Evolutionary conservation across 1,140 invertebrate species (phyloP), one percentile per base, ranked within the genome.

Genomic region (Campoletis sonorensis): DNA sequence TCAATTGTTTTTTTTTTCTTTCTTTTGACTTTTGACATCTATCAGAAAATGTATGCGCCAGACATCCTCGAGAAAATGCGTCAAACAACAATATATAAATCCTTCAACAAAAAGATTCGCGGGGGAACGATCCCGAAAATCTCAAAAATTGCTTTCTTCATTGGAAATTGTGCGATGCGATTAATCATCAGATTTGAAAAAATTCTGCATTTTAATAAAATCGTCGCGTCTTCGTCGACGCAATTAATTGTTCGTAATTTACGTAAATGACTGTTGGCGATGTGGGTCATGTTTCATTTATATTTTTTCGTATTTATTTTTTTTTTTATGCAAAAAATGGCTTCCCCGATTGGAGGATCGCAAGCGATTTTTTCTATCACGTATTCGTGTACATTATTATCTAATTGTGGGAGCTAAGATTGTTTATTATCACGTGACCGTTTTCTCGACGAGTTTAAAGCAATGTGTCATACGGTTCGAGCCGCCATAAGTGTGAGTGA

Each of bases 361-460:
- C 72, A 76, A 76, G 45, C 72, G 72, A 23, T 27, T 67, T 58
- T n/a, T 58, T 76, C 51, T 76, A 76, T 58, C 26, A 58, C 27
- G 72, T 76, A 58, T 51, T 30, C 37, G 61, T 23, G 45, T 58
- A 26, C 10, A 67, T 67, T 67, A 45, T 67, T 2, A 51, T 4
- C 30, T 67, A 79, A 67, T 67, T 67, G 58, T 67, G 58, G 37
- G 77, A 21, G 51, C 64, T 67, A 70, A 23, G 77, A 45, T 67
- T 79, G 77, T 76, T 49, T 3, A 15, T 33, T 79, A 70, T 79
- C 58, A 79, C 77, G 77, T 67, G 64, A 67, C 11, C 61, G 49
- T 76, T 30, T 26, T 54, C 13, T 76, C 45, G 30, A 58, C 33
- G 40, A 49, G 26, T 23, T 58, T 21, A 26, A 54, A 10, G 49